Conservation (phyloP, 2,888 invertebrate species). For the Lasioglossum malachurum region DNA sequence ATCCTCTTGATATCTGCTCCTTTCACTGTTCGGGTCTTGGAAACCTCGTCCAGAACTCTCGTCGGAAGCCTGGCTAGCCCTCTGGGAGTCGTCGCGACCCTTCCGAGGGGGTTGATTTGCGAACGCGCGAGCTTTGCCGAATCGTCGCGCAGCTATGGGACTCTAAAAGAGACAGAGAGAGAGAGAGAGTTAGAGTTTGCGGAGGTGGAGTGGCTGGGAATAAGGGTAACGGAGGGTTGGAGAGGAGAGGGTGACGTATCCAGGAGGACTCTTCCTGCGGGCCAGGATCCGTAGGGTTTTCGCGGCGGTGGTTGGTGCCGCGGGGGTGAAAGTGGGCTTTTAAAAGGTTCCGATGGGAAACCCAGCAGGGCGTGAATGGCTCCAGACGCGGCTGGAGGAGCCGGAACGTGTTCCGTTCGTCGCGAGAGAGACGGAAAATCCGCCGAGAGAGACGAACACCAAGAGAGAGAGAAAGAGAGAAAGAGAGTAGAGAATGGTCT, state of each 20-base stretch:
- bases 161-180: background rate
- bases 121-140: conserved; percentile 33
- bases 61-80: conserved; percentile 22
- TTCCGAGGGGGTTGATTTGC: conserved; percentile 54
- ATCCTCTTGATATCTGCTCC: background rate
- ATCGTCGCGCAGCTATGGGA: conserved; percentile 20
- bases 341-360: conserved; percentile 79
- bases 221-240: conserved; percentile 19
- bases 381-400: conserved; percentile 67
- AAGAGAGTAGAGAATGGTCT: conserved; percentile 16
- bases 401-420: conserved; percentile 59
- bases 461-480: conserved; percentile 15
- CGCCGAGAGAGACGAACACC: background rate
- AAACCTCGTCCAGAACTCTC: background rate
- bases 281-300: conserved; percentile 65
- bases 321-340: conserved; percentile 76
- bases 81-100: conserved; percentile 25
- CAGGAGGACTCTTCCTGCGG: conserved; percentile 50
- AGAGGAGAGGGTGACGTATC: conserved; percentile 9
- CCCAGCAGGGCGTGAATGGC: conserved; percentile 76
- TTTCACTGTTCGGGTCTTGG: background rate
- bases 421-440: conserved; percentile 27
- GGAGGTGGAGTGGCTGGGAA: background rate
- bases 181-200: background rate
- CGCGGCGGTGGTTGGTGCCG: conserved; percentile 67